phyloP scores from a whole-genome alignment of 37 sponge, comb jelly and placozoan genomes.

The Ianthella basta region DNA sequence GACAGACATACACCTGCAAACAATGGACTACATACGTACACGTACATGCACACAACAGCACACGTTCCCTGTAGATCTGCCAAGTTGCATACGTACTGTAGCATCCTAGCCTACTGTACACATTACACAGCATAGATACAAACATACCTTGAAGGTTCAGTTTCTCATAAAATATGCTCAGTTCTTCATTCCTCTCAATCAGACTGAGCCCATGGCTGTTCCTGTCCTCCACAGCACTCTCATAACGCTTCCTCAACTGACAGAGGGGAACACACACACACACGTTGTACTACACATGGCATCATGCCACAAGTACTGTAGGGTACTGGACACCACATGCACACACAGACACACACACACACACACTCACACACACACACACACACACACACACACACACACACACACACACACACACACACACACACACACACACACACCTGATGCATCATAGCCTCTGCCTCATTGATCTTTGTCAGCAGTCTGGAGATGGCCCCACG shows the following conservation, averaged over 20 bases:
- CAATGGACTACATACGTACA: conserved; percentile 9
- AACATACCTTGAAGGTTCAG: conserved; percentile 80
- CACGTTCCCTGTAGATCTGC: no score
- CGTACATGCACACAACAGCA: background rate
- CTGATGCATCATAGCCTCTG: conserved; percentile 20
- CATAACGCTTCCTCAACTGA: conserved; percentile 82
- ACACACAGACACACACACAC: conserved; percentile 7
- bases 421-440: background rate
- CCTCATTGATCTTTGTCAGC: conserved; percentile 25
- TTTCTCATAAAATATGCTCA: conserved; percentile 95
- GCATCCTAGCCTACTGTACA: no score
- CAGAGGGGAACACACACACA: background rate
- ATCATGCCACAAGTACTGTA: background rate
- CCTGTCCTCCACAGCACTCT: conserved; percentile 87
- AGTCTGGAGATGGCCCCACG: conserved; percentile 10
- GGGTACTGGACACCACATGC: background rate
- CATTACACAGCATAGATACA: background rate
- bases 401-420: conserved; percentile 29
- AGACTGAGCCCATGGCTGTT: conserved; percentile 94
- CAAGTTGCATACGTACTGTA: no score
- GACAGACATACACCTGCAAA: no score
- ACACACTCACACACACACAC: conserved; percentile 1
- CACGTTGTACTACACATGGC: conserved; percentile 5
- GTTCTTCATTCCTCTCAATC: conserved; percentile 98
- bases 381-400: background rate